A percentile compares a stretch with the other conserved stretches of the same genome.
phyloP scores from a whole-genome alignment of 1,140 invertebrate genomes.

The Calephelis virginiensis region DNA sequence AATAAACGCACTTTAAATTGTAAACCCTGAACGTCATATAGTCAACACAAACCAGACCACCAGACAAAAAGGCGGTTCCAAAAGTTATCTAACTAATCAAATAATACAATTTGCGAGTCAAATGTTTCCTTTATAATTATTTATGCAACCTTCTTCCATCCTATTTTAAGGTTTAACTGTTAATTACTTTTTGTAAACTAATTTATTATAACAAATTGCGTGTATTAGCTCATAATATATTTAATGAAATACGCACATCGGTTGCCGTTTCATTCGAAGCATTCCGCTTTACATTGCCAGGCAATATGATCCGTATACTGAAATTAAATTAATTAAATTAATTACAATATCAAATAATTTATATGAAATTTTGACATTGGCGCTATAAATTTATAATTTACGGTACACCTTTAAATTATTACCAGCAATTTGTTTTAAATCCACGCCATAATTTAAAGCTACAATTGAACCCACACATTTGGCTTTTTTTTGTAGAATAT shows the following conservation, averaged over 20 bases:
- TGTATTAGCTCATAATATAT: neutral
- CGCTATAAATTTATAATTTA: neutral
- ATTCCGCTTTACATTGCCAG: conserved; percentile 44
- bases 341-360: neutral
- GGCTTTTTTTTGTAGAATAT: too few species aligned
- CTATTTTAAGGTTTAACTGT: too few species aligned
- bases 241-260: conserved; percentile 48
- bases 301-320: conserved; percentile 55
- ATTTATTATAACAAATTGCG: neutral
- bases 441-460: too few species aligned
- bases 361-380: neutral
- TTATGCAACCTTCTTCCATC: too few species aligned
- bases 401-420: too few species aligned
- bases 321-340: conserved; percentile 40
- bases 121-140: too few species aligned
- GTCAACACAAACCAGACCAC: too few species aligned
- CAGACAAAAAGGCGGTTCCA: too few species aligned
- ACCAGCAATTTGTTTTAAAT: too few species aligned
- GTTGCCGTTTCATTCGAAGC: conserved; percentile 42
- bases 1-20: neutral
- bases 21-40: neutral
- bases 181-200: neutral
- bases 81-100: too few species aligned
- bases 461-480: too few species aligned
- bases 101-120: too few species aligned